phyloP scores from a whole-genome alignment of 1,140 invertebrate species.

The Drosophila fuyamai region DNA sequence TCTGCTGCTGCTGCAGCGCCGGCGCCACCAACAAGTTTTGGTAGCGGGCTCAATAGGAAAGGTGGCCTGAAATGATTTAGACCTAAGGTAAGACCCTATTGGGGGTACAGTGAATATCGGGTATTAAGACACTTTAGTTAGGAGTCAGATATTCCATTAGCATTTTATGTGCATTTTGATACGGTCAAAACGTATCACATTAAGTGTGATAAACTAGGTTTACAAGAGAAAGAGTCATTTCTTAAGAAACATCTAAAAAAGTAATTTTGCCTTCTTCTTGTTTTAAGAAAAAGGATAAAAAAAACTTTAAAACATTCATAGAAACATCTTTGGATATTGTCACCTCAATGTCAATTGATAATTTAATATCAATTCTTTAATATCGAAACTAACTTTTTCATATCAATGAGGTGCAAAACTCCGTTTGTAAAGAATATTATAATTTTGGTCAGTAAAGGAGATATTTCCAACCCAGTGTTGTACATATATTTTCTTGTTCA shows the following conservation, averaged over 20 bases:
- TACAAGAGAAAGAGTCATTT: too few relatives aligned
- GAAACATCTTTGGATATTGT: too few relatives aligned
- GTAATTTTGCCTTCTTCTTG: constrained; percentile 1
- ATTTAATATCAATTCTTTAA: too few relatives aligned
- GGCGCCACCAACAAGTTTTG: constrained; percentile 58
- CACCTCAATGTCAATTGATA: too few relatives aligned
- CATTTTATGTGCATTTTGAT: constrained; percentile 1
- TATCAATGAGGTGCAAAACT: too few relatives aligned
- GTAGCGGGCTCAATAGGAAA: constrained; percentile 51
- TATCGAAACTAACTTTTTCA: too few relatives aligned
- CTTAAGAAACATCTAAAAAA: too few relatives aligned
- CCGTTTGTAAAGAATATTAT: too few relatives aligned
- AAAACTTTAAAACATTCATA: background rate
- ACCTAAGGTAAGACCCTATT: constrained; percentile 62
- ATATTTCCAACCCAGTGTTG: too few relatives aligned
- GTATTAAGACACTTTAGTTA: background rate
- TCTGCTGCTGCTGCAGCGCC: constrained; percentile 66
- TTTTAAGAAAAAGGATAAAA: constrained; percentile 1
- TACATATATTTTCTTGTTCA: background rate
- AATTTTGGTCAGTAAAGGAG: too few relatives aligned
- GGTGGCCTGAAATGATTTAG: constrained; percentile 62
- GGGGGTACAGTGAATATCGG: constrained; percentile 11
- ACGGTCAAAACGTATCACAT: background rate
- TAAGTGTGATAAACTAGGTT: background rate
- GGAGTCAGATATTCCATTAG: background rate